Conservation (phyloP, 2,797 vertebrate species). For the Lepilemur ruficaudatus region DNA sequence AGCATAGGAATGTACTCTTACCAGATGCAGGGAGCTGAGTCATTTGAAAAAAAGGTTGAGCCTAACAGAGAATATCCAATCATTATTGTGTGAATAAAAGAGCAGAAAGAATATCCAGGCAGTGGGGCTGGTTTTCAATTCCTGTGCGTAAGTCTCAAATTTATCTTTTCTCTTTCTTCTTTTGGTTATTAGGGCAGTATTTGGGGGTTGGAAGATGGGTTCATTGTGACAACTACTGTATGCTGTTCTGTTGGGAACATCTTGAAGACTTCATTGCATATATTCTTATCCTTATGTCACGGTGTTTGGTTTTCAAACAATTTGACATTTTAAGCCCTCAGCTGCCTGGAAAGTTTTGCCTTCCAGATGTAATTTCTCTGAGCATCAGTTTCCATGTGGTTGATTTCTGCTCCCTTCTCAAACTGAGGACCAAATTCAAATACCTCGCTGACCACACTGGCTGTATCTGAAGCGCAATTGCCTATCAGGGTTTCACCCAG, state of each 20-base stretch:
- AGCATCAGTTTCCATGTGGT: constrained; percentile 50
- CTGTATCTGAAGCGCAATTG: neutral
- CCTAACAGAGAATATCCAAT: neutral
- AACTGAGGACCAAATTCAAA: neutral
- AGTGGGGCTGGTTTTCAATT: neutral
- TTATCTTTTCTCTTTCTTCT: neutral
- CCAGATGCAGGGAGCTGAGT: neutral
- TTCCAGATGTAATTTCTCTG: constrained; percentile 47
- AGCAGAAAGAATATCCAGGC: neutral
- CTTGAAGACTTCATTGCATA: neutral
- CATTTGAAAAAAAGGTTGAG: neutral
- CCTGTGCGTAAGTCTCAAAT: neutral
- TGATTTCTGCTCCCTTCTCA: neutral
- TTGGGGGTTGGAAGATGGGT: neutral
- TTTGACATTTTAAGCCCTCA: constrained; percentile 46
- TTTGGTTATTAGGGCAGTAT: neutral
- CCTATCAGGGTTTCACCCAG: neutral
- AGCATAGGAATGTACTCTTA: neutral
- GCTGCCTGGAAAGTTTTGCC: constrained; percentile 57
- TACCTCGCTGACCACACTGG: neutral
- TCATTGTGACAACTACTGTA: neutral
- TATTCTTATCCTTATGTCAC: neutral
- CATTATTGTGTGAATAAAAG: neutral
- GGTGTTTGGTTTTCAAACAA: constrained; percentile 59
- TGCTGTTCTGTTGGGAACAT: neutral